A percentile compares a stretch with the other conserved stretches of the same genome.
Evolutionary conservation across 2,888 invertebrate species (phyloP).

Genomic region (Rhagonycha fulva): DNA sequence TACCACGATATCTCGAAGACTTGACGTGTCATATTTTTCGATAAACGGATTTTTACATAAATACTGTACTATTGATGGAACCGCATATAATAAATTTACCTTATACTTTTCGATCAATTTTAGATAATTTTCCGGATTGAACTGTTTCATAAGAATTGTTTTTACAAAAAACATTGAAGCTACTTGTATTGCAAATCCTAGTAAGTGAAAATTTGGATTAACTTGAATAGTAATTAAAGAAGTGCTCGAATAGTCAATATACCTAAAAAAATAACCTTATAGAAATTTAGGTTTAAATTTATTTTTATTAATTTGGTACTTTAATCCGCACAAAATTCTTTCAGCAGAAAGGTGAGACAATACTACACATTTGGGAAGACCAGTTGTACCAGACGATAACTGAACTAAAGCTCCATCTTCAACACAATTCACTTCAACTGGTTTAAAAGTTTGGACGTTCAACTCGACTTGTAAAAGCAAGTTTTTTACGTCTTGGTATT

Average conservation of each 20-base stretch:
- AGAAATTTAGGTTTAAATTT: constrained; percentile 34
- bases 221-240: constrained; percentile 45
- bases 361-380: constrained; percentile 78
- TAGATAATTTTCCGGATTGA: constrained; percentile 70
- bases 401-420: constrained; percentile 67
- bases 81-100: constrained; percentile 36
- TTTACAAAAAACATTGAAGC: constrained; percentile 39
- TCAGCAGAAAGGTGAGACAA: constrained; percentile 63
- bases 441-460: constrained; percentile 46
- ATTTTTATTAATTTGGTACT: neutral
- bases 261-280: neutral
- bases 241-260: neutral
- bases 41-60: constrained; percentile 77
- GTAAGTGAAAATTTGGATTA: constrained; percentile 51
- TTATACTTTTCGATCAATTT: constrained; percentile 51
- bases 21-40: constrained; percentile 70
- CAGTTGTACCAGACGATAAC: constrained; percentile 81
- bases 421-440: constrained; percentile 54
- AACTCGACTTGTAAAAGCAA: neutral
- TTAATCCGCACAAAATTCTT: neutral
- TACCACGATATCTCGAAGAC: constrained; percentile 59
- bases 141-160: constrained; percentile 62
- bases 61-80: constrained; percentile 65
- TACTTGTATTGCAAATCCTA: neutral
- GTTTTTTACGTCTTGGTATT: neutral